Evolutionary conservation across 2,888 invertebrate genomes (phyloP), one percentile per base, ranked within the genome.

Genomic region (Oxycera nigricornis): DNA sequence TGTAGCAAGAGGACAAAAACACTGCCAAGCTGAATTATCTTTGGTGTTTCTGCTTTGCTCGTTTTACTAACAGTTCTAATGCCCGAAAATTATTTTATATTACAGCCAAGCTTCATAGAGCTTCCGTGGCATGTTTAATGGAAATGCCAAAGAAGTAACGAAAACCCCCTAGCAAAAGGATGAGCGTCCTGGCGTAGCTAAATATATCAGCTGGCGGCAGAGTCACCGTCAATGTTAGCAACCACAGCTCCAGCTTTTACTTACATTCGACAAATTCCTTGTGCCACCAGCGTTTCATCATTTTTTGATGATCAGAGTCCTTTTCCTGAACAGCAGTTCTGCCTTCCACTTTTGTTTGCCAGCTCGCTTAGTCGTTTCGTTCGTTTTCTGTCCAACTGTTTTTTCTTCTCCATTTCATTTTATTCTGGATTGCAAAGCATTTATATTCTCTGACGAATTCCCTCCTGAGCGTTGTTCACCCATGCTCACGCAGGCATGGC

Each of bases 1-100:
- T 55, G 17, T 20, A 46, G 46, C 46, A 46, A 46, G 46, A 46
- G 17, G 14, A 46, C 46, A 46, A 46, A 46, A 46, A 46, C 35
- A 14, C 46, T 46, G 11, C 17, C 46, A 14, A n/a, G 11, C 46
- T 46, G 46, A 14, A 14, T 46, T 46, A 3, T 24, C 41, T 11
- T 39, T 65, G 17, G 24, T 41, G 24, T 20, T 65, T 39, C 41
- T 65, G 65, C 24, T 22, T 39, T 4, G 17, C 39, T 65, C 22
- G 14, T 11, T 65, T 41, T 17, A 35, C 39, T 17, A 24, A 65
- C 39, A 65, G n/a, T 65, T 26, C 41, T 65, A 41, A 65, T 65
- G 39, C 30, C 65, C 39, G 65, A 41, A 65, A 65, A 65, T 65
- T 39, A 65, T 65, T 65, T 65, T 65, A 41, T 65, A 65, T 65